Conservation (phyloP, 2,888 invertebrate species). For the Dioctria linearis region DNA sequence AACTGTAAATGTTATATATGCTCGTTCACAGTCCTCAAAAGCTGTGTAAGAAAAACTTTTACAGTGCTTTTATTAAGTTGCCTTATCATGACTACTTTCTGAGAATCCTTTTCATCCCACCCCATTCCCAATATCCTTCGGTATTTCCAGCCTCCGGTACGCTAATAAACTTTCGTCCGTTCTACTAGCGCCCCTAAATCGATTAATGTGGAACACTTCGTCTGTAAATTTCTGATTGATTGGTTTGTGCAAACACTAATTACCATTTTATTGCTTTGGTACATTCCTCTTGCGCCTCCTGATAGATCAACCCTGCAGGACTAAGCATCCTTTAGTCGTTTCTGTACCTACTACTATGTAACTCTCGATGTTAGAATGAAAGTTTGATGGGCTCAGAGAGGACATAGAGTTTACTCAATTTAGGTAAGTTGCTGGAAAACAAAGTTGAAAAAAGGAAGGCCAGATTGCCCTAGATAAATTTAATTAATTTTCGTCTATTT, state of each 20-base stretch:
- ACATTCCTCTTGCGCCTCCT: slow-evolving; percentile 45
- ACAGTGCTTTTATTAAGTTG: slow-evolving; percentile 42
- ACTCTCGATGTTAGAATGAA: slow-evolving; percentile 34
- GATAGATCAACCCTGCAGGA: slow-evolving; percentile 34
- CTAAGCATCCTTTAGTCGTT: slow-evolving; percentile 12
- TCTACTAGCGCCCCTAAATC: slow-evolving; percentile 58
- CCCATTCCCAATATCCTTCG: slow-evolving; percentile 49
- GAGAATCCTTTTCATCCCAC: background rate
- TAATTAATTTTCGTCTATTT: slow-evolving; percentile 27
- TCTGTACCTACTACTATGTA: background rate
- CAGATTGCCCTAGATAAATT: slow-evolving; percentile 14
- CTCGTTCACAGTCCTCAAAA: background rate
- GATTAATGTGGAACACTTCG: slow-evolving; percentile 61
- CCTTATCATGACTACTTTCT: slow-evolving; percentile 20
- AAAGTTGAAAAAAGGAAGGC: slow-evolving; percentile 2
- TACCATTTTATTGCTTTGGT: slow-evolving; percentile 62
- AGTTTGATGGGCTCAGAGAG: slow-evolving; percentile 27
- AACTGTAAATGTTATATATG: no score
- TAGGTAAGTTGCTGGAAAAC: slow-evolving; percentile 43
- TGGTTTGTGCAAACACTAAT: slow-evolving; percentile 63
- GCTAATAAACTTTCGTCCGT: slow-evolving; percentile 44
- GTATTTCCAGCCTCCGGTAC: slow-evolving; percentile 54
- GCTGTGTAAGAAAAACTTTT: slow-evolving; percentile 30
- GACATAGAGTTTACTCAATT: slow-evolving; percentile 39
- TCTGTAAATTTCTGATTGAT: slow-evolving; percentile 63